Percentiles rank a stretch among this genome's conserved stretches.
These are phyloP conservation scores for Cydia fagiglandana DNA, from an alignment of 1,140 invertebrate species.

Conservation along the genomic window DNA sequence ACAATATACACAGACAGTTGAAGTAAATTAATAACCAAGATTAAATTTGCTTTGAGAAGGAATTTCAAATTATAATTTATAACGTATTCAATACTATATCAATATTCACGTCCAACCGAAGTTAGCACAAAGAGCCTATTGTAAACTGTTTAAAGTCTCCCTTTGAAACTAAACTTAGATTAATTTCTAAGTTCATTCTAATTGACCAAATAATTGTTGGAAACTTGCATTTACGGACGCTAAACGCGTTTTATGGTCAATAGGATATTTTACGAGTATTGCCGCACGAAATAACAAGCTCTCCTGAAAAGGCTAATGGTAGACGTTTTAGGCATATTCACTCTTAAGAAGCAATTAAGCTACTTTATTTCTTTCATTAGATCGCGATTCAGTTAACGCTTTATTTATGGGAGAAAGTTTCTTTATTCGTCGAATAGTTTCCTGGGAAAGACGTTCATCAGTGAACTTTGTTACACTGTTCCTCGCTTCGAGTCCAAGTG, in stretches of 20 bases:
- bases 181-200: slow-evolving; percentile 30
- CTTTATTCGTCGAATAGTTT: slow-evolving; percentile 35
- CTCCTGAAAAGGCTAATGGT: slow-evolving; percentile 34
- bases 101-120: slow-evolving; percentile 12
- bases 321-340: slow-evolving; percentile 41
- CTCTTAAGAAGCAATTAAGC: slow-evolving; percentile 55
- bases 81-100: slow-evolving; percentile 16
- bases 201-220: slow-evolving; percentile 23
- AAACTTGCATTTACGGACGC: slow-evolving; percentile 11
- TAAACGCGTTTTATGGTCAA: slow-evolving; percentile 18
- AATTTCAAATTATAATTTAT: not conserved
- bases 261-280: slow-evolving; percentile 17
- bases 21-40: not conserved
- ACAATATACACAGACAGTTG: not conserved
- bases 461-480: slow-evolving; percentile 31
- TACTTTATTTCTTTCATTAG: slow-evolving; percentile 61
- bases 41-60: not conserved
- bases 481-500: slow-evolving; percentile 35
- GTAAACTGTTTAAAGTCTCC: slow-evolving; percentile 19
- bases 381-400: slow-evolving; percentile 47
- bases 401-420: slow-evolving; percentile 54
- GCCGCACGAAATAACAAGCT: slow-evolving; percentile 25
- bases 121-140: slow-evolving; percentile 21
- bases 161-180: slow-evolving; percentile 30
- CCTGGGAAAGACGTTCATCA: slow-evolving; percentile 29